Evolutionary conservation across 2,113 vertebrate species (phyloP).

Genomic region (Podocnemis expansa): DNA sequence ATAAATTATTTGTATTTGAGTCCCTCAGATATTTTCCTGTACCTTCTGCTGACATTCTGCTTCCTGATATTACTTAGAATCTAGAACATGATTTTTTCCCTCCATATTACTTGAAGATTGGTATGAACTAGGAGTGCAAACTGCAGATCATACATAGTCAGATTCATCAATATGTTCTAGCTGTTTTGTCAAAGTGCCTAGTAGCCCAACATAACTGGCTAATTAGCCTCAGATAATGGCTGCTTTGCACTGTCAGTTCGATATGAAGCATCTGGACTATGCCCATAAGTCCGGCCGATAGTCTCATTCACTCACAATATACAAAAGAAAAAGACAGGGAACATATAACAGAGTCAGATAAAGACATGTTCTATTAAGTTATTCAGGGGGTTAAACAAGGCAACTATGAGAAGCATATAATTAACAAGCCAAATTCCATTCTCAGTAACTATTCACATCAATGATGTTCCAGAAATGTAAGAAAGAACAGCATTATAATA

Average conservation of each 20-base stretch:
- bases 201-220: background rate
- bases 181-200: background rate
- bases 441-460: background rate
- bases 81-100: background rate
- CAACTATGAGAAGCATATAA: background rate
- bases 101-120: background rate
- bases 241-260: background rate
- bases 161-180: background rate
- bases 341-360: background rate
- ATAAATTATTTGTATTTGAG: background rate
- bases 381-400: background rate
- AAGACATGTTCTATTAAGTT: background rate
- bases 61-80: background rate
- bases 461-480: background rate
- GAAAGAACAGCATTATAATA: background rate
- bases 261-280: background rate
- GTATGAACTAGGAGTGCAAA: background rate
- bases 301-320: background rate
- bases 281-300: background rate
- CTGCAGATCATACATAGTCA: background rate
- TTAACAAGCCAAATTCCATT: accelerated
- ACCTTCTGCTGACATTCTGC: background rate
- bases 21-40: accelerated
- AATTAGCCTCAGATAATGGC: accelerated
- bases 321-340: background rate